Evolutionary conservation across 2,113 vertebrate genomes (phyloP).

Genomic region (Hylia prasina): DNA sequence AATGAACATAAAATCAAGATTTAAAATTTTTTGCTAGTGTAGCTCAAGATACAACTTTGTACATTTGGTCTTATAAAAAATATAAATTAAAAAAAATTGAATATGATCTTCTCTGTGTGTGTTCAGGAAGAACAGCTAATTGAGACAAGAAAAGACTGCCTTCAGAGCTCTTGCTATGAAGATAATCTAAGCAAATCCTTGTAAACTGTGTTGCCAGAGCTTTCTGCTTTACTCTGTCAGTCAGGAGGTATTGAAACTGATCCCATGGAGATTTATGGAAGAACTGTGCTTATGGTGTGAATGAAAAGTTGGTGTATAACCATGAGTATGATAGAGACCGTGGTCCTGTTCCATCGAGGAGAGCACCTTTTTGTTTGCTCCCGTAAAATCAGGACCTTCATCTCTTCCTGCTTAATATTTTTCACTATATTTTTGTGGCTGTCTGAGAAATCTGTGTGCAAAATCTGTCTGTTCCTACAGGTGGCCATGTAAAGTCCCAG

Average conservation of each 20-base stretch:
- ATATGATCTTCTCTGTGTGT: not conserved
- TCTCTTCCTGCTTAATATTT: not conserved
- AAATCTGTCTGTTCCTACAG: not conserved
- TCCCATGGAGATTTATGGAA: not conserved
- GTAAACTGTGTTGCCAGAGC: not conserved
- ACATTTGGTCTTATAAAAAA: not conserved
- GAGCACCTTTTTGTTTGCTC: not conserved
- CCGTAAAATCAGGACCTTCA: not conserved
- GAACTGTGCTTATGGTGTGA: not conserved
- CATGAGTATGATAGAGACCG: not conserved
- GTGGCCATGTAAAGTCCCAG: not conserved
- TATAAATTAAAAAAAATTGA: not conserved
- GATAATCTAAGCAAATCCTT: not conserved
- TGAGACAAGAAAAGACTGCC: not conserved
- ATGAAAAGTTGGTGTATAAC: not conserved
- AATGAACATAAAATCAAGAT: not conserved
- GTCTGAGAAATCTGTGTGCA: accelerated
- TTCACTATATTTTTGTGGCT: not conserved
- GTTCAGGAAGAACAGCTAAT: not conserved
- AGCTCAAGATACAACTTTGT: not conserved
- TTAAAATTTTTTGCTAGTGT: not conserved
- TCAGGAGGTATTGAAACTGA: not conserved
- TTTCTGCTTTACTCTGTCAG: not conserved
- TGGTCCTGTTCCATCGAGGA: not conserved
- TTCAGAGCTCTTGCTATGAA: not conserved